Evolutionary conservation across 2,888 invertebrate species (phyloP), one percentile per base, ranked within the genome.

Genomic region (Liodrosophila aerea): DNA sequence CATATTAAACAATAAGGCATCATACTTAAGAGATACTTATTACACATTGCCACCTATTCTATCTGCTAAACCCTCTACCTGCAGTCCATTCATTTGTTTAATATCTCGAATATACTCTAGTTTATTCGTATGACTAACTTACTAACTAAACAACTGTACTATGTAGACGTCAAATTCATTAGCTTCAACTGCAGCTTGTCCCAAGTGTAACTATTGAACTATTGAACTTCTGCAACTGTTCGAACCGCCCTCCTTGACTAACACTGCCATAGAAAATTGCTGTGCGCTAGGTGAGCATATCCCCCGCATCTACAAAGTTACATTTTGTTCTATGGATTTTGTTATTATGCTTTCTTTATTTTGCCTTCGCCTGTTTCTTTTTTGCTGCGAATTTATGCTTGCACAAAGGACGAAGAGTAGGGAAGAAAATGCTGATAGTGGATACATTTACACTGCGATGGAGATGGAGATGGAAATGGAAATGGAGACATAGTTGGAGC

Each of bases 371-470:
- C 4, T 39, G 1, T 44, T 46, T 30, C 11, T 41, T 13, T 29
- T 7, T 13, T 76, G 76, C 66, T 76, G 52, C 34, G 66, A 83
- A 77, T 80, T 82, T 83, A 77, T 83, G 83, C 76, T 72, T 53
- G 61, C 53, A 60, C 64, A 71, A 46, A 53, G 62, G 49, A 56
- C 33, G 46, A 51, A 64, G 36, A 64, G 46, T n/a, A 58, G 46
- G 51, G 49, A 46, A 34, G 7, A 49, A 64, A 62, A 67, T 47
- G 52, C 64, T 59, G 60, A 76, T 73, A 73, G 76, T 64, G 60
- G 80, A 76, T 67, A 76, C 73, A 74, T 66, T 73, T 64, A 44
- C 59, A 53, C 53, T 37, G 30, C 46, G 52, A 31, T 47, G 29
- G 44, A 56, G 40, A 56, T 29, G 53, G 33, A 41, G 30, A 52